Evolutionary conservation across 1,140 invertebrate genomes (phyloP).

Genomic region (Goniozus legneri): DNA sequence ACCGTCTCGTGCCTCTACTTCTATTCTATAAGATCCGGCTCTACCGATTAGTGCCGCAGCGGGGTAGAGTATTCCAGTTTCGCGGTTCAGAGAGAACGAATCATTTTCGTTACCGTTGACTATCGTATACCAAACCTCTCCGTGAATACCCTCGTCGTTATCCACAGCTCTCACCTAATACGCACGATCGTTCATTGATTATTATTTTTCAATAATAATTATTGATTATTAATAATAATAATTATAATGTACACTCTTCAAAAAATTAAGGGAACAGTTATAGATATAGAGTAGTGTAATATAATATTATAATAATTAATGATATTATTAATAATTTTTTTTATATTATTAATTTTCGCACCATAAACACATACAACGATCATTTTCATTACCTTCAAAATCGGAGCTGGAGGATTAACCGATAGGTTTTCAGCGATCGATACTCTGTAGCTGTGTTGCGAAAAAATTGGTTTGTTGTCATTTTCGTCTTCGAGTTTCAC

Average conservation of each 20-base stretch:
- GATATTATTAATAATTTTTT: too few relatives aligned
- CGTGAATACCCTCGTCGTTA: slow-evolving; percentile 73
- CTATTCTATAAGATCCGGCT: slow-evolving; percentile 63
- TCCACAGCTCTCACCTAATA: slow-evolving; percentile 68
- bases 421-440: slow-evolving; percentile 80
- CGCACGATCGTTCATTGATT: background rate
- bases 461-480: slow-evolving; percentile 79
- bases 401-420: slow-evolving; percentile 70
- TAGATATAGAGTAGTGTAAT: background rate
- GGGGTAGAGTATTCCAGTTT: slow-evolving; percentile 75
- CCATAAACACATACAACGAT: too few relatives aligned
- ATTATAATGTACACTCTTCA: too few relatives aligned
- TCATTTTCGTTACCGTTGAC: slow-evolving; percentile 66
- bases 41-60: slow-evolving; percentile 64
- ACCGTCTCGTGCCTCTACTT: slow-evolving; percentile 72
- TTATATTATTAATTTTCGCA: too few relatives aligned
- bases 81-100: slow-evolving; percentile 69
- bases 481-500: slow-evolving; percentile 81
- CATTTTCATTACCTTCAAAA: slow-evolving; percentile 71
- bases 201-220: too few relatives aligned
- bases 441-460: slow-evolving; percentile 69
- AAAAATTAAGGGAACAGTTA: too few relatives aligned
- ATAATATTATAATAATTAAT: too few relatives aligned
- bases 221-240: too few relatives aligned
- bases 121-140: slow-evolving; percentile 72